Evolutionary conservation across 1,140 invertebrate species (phyloP), one percentile per base, ranked within the genome.

Genomic region (Calliopsis andreniformis): DNA sequence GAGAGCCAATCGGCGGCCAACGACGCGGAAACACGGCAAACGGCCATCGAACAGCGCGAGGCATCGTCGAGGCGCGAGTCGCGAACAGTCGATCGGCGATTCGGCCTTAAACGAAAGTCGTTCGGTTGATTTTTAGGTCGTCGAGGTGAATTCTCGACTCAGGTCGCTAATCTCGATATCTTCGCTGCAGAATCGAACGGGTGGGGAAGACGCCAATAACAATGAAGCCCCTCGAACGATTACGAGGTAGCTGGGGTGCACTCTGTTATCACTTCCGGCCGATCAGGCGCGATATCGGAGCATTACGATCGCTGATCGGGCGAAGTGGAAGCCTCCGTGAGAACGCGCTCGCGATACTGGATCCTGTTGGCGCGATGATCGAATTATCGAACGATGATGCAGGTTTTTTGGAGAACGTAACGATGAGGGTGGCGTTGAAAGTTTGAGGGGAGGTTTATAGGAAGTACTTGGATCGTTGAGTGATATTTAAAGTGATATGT

Each of bases 231-330:
- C 39, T 53, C 61, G 59, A 55, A 66, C 70, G 61, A 73, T 73
- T 66, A 55, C 61, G 61, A 25, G 61, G 14, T 5, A 25, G 39
- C 28, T 7, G 47, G 61, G 32, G 7, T 42, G 45, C 49, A 8
- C n/a, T 8, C 5, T 10, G 28, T 64, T 73, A 73, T 73, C 70
- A 66, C 49, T 73, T 73, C 61, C 70, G 61, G 39, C 8, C 28
- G 61, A 73, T 73, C 70, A 61, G 14, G 25, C 55, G 32, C 28
- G 35, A n/a, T 73, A 73, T 73, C 70, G 49, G 28, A n/a, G 43
- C 14, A 45, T 49, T 14, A 47, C 70, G 35, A 72, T 71, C 69
- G 69, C 69, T 63, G 69, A 72, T 66, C 61, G 70, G 66, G 70
- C 20, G 66, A 73, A 73, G 59, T 55, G 61, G 49, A 73, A 73